Evolutionary conservation across 2,113 vertebrate genomes (phyloP).

Genomic region (Muntiacus muntjak): DNA sequence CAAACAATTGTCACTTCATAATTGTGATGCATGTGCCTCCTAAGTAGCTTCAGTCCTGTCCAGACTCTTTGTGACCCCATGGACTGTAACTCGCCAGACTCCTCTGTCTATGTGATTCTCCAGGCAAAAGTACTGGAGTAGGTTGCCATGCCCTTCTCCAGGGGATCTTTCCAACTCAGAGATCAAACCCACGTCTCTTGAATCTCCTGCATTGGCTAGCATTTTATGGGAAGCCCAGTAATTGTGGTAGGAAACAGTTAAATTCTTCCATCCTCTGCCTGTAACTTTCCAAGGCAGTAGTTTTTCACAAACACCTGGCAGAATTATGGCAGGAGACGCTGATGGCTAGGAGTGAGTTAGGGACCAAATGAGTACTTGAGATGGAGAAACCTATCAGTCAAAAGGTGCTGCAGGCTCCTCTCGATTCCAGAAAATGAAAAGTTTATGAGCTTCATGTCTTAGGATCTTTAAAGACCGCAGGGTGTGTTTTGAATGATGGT

Average conservation of each 20-base stretch:
- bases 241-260: neutral
- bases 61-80: neutral
- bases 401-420: slow-evolving; percentile 40
- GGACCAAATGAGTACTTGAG: slow-evolving; percentile 33
- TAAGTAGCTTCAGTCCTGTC: neutral
- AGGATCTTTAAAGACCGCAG: slow-evolving; percentile 47
- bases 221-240: neutral
- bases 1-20: neutral
- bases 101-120: neutral
- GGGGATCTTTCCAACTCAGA: neutral
- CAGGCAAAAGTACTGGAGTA: neutral
- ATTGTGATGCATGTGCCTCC: neutral
- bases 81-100: neutral
- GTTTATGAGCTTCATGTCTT: slow-evolving; percentile 49
- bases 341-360: slow-evolving; percentile 7
- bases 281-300: neutral
- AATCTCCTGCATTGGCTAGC: neutral
- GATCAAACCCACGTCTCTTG: neutral
- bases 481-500: slow-evolving; percentile 49
- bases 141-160: neutral
- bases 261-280: neutral
- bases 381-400: slow-evolving; percentile 53
- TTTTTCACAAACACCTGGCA: slow-evolving; percentile 5
- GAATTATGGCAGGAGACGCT: slow-evolving; percentile 23
- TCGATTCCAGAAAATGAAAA: slow-evolving; percentile 59